These are phyloP conservation scores for Petrocephalus sullivani DNA, from an alignment of 2,797 vertebrate genomes.

Conservation along the genomic window DNA sequence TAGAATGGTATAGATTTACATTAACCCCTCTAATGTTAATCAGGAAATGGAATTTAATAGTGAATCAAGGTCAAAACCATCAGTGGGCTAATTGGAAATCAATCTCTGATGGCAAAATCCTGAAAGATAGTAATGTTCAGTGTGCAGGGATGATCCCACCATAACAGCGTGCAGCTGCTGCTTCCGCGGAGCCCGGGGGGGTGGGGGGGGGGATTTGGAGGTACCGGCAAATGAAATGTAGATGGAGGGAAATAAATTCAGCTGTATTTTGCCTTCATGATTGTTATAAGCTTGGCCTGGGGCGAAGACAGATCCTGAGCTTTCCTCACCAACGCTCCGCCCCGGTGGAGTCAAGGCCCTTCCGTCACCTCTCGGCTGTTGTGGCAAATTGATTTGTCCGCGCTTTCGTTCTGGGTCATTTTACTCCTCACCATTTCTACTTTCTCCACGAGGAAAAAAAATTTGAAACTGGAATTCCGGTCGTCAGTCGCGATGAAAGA, in stretches of 20 bases:
- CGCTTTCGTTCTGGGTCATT: slow-evolving; percentile 34
- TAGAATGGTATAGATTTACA: neutral
- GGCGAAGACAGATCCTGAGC: neutral
- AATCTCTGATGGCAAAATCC: neutral
- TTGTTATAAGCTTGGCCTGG: slow-evolving; percentile 17
- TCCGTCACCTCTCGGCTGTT: slow-evolving; percentile 21
- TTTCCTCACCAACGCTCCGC: slow-evolving; percentile 12
- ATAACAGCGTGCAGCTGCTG: slow-evolving; percentile 10
- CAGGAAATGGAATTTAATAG: neutral
- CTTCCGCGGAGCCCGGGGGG: neutral
- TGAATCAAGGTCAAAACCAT: neutral
- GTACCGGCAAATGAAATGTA: neutral
- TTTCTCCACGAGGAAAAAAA: neutral
- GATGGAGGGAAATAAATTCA: slow-evolving; percentile 9
- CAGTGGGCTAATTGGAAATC: neutral
- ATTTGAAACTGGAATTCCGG: slow-evolving; percentile 26
- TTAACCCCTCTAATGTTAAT: neutral
- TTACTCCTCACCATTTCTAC: slow-evolving; percentile 2
- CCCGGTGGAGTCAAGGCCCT: slow-evolving; percentile 23
- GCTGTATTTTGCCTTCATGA: slow-evolving; percentile 13
- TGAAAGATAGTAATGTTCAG: slow-evolving; percentile 10
- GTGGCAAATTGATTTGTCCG: slow-evolving; percentile 40
- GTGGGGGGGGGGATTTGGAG: neutral
- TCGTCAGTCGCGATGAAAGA: neutral
- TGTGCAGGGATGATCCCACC: slow-evolving; percentile 3